A percentile compares a stretch with the other conserved stretches of the same genome.
These are phyloP conservation scores for Galagoides demidoff DNA, from an alignment of 2,797 vertebrate species.

Conservation along the genomic window DNA sequence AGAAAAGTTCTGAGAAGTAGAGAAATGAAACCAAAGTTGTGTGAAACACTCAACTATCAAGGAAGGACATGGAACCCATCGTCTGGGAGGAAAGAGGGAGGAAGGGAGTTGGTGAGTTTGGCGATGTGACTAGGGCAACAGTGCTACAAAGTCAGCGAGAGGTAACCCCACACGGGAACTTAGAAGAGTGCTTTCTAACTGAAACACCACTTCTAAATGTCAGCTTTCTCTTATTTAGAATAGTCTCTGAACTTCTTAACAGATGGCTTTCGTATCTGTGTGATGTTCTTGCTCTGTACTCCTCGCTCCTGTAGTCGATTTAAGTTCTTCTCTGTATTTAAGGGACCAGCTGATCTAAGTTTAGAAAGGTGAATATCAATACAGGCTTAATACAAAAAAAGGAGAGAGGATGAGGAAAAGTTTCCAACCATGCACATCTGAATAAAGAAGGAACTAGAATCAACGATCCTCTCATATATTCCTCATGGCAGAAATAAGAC, in stretches of 20 bases:
- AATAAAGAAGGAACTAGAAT: neutral
- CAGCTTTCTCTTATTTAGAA: neutral
- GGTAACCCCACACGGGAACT: neutral
- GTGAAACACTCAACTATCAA: neutral
- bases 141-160: neutral
- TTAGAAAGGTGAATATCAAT: neutral
- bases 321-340: neutral
- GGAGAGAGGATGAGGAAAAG: slow-evolving; percentile 52
- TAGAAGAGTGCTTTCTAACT: neutral
- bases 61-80: accelerated
- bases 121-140: neutral
- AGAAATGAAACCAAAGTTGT: neutral
- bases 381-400: neutral
- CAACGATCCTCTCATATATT: neutral
- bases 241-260: neutral
- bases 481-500: slow-evolving; percentile 32
- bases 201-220: neutral
- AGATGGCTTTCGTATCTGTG: neutral
- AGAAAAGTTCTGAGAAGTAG: neutral
- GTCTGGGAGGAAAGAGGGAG: neutral
- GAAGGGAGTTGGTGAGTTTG: neutral
- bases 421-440: neutral
- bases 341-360: neutral
- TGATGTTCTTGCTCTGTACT: neutral
- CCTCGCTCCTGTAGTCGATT: neutral